Evolutionary conservation across 1,140 invertebrate species (phyloP), one percentile per base, ranked within the genome.

Genomic region (Heliconius hermathena): DNA sequence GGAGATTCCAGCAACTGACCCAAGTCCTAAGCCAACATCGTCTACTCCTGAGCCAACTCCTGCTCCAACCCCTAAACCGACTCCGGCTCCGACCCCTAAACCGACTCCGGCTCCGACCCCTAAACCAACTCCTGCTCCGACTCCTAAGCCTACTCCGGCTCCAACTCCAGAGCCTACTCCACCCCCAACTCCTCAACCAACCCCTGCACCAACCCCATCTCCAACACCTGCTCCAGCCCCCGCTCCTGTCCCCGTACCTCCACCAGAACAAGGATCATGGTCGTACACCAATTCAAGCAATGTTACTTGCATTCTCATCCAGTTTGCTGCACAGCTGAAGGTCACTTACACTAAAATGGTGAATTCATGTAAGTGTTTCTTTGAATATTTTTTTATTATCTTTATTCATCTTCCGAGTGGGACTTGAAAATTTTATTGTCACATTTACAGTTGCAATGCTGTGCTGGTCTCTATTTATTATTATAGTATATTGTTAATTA

Each of bases 261-360:
- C 90, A 11, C 93, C 95, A 0, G 85, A 91, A 46, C 90, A 90
- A 49, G 95, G 95, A 36, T 95, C 88, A 79, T 97, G 96, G 96
- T 72, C 81, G 1, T 94, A 87, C 80, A 90, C 89, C 0, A 91
- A 95, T 70, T 66, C 82, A 6, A 90, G 85, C 9, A 95, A 95
- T 78, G 87, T 91, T 4, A 95, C 95, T 8, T 97, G 96, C 84
- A 95, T 97, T 60, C 86, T 97, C 20, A 86, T 96, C 2, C 90
- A 95, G 88, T 96, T 97, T 95, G 96, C 96, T 6, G 94, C 95
- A 16, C 95, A 96, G 77, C 87, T 97, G 18, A 96, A 96, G 84
- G 89, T 97, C 52, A 95, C 95, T 8, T 96, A 96, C 83, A 82
- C 85, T 26, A 93, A 90, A 46, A 89, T 87, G 77, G 89, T 93